Percentiles rank a stretch among this genome's conserved stretches.
These are phyloP conservation scores for Syngnathus floridae DNA, from an alignment of 2,113 vertebrate species.

Conservation along the genomic window DNA sequence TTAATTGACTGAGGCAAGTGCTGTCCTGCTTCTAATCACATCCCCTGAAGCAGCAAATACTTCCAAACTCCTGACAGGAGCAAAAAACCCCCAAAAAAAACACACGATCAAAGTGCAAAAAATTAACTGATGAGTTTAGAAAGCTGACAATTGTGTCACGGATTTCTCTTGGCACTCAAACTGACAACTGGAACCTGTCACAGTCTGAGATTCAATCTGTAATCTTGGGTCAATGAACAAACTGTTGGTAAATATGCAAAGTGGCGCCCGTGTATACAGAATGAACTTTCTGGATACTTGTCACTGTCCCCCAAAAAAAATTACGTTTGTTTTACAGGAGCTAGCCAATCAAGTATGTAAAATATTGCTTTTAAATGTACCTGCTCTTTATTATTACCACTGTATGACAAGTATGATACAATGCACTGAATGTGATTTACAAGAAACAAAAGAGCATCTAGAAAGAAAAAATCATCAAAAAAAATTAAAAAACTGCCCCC, in stretches of 20 bases:
- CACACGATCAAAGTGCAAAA: background rate
- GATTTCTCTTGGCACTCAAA: conserved; percentile 6
- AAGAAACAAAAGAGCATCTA: conserved; percentile 7
- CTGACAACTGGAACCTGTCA: background rate
- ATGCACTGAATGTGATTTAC: background rate
- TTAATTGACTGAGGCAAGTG: conserved; percentile 35
- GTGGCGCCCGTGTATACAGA: background rate
- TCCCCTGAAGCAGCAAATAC: conserved; percentile 39
- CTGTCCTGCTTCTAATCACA: conserved; percentile 46
- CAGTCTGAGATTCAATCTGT: background rate
- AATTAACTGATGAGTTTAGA: conserved; percentile 20
- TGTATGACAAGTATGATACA: background rate
- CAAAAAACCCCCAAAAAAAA: conserved; percentile 15
- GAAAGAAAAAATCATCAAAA: background rate
- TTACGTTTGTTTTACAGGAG: background rate
- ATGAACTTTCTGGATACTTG: background rate
- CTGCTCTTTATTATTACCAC: background rate
- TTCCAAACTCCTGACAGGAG: conserved; percentile 28
- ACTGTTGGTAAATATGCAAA: background rate
- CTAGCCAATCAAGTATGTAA: background rate
- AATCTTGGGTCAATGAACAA: background rate
- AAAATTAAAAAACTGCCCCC: conserved; percentile 6
- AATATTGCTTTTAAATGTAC: background rate
- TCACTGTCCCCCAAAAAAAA: background rate
- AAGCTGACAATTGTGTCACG: conserved; percentile 3